Evolutionary conservation across 92 coral and sea anemone genomes (phyloP), one percentile per base, ranked within the genome.

Genomic region (Umimayanthus kanabou): DNA sequence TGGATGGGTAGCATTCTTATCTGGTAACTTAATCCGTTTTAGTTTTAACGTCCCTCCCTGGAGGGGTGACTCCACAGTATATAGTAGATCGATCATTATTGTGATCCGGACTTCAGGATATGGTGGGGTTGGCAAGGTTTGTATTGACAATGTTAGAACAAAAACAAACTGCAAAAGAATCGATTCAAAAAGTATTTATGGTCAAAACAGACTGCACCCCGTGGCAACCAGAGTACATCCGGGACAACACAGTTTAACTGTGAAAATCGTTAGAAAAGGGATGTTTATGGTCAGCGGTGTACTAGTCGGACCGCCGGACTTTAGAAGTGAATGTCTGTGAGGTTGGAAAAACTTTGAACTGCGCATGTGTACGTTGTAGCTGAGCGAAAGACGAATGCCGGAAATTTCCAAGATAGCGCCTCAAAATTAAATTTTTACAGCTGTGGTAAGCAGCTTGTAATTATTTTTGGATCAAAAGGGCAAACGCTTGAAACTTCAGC

Each of bases 281-380:
- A 73, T 77, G 77, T 82, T 89, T n/a, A 43, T 90, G 22, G 76
- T 91, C 23, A 89, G 90, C 76, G 95, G 95, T 58, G 22, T 89
- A 72, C 80, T 93, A 11, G 78, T 93, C 39, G 95, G 95, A 58
- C 95, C 95, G 25, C 85, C 93, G 49, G 95, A 91, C 76, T 88
- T 88, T 33, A 53, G 85, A 18, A 80, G 78, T 11, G 73, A 64
- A 65, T 65, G 85, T 66, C 39, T 81, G 37, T 81, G 42, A 81
- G 39, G 13, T 11, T 11, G 37, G 37, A 33, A 33, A 33, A 33
- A 33, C 37, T 0, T 33, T 33, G 37, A 33, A 33, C 37, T 33
- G 37, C 37, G 37, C 2, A 33, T 33, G 37, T 33, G 37, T 33
- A 33, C 37, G 37, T 33, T 33, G 37, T 33, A 33, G 37, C 37